Base-by-base conservation (phyloP, 1,140 invertebrate species). In the Diabrotica undecimpunctata region DNA sequence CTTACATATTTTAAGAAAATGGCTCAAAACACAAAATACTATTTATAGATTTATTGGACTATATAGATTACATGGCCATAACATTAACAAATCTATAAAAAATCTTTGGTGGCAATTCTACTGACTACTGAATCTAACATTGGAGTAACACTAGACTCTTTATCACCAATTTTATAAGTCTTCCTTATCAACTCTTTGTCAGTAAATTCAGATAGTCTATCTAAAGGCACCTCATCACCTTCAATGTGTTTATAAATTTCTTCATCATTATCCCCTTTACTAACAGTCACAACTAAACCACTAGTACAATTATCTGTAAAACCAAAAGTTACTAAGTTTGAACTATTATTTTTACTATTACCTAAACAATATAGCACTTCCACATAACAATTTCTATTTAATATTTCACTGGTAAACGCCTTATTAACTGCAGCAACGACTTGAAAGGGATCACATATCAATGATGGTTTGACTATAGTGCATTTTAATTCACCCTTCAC, bases 351-450 rank as follows among this genome's bases (percentile, higher is more conserved):
- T 73, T 86, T 88, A 0, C 86, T 85, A 10, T 85, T 74, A 0
- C 88, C 90, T 54, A 91, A 79, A 74, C 85, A 88, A 70, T 84
- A 91, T 38, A 91, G 71, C 39, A 90, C 83, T 80, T 91, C 89
- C 0, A 86, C 86, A 70, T 81, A 85, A 2, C 90, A 71, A 39
- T 79, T 84, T 71, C 82, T 85, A 0, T 82, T 83, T 73, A 89
- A 78, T 63, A 82, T 84, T 59, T 83, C 78, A 8, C 81, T 79
- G 2, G 85, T 65, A 0, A 81, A 79, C n/a, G 88, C 87, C 77
- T 86, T 88, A 70, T 90, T 90, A 0, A 86, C 86, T 5, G 88
- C 88, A 0, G 88, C 81, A 5, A 80, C 78, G 3, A 89, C 73
- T 82, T 90, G 89, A 70, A 90, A 85, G 7, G 83, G 79, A 78